Evolutionary conservation across 2,797 vertebrate genomes (phyloP).

Genomic region (Glyptemys insculpta): DNA sequence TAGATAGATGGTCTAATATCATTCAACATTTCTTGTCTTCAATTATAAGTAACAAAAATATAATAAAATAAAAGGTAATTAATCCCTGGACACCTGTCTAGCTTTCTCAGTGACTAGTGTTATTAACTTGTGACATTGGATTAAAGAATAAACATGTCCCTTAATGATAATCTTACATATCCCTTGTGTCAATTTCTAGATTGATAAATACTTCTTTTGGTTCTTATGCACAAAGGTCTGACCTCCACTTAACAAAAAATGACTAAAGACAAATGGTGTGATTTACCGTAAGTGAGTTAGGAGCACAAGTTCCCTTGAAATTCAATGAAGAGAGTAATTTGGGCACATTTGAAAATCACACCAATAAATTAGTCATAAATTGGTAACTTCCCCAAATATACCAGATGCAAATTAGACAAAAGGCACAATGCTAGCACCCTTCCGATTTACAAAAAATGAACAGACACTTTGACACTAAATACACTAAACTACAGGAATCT

Average conservation of each 20-base stretch:
- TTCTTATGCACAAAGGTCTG: neutral
- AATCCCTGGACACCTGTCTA: neutral
- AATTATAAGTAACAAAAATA: neutral
- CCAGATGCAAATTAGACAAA: neutral
- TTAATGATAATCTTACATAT: neutral
- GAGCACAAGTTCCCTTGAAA: neutral
- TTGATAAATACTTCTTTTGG: neutral
- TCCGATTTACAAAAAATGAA: neutral
- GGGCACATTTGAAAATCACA: neutral
- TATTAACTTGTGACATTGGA: neutral
- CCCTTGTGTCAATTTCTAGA: neutral
- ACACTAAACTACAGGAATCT: neutral
- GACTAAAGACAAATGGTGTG: neutral
- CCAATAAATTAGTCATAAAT: neutral
- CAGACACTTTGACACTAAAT: neutral
- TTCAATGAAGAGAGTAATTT: neutral
- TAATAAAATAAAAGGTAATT: neutral
- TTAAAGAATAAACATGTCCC: neutral
- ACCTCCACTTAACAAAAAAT: neutral
- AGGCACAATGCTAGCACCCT: neutral
- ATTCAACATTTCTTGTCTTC: neutral
- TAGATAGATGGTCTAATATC: neutral
- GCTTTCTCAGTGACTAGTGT: neutral
- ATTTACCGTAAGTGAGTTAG: neutral
- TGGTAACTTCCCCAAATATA: neutral